Evolutionary conservation across 2,113 vertebrate genomes (phyloP).

Genomic region (Prionailurus bengalensis): DNA sequence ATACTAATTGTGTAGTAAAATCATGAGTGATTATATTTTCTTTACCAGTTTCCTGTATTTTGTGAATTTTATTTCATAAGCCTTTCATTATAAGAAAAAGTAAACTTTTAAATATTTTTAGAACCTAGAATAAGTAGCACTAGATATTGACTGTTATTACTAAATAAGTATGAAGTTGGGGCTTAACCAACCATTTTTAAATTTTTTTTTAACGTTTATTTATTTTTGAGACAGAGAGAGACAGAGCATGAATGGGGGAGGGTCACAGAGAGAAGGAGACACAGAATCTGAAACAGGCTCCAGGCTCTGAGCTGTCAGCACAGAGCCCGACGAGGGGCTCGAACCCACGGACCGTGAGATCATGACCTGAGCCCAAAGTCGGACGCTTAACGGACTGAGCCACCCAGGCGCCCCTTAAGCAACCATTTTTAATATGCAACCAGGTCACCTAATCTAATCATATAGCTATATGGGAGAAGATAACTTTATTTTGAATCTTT

Average conservation of each 20-base stretch:
- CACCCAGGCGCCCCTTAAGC: neutral
- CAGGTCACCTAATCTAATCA: neutral
- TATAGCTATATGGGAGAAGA: neutral
- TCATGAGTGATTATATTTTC: neutral
- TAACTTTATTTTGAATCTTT: neutral
- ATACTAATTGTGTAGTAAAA: neutral
- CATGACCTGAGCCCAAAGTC: too few relatives aligned
- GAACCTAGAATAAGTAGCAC: neutral
- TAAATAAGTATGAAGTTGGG: neutral
- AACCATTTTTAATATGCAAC: neutral
- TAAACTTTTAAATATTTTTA: neutral
- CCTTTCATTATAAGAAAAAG: slow-evolving; percentile 8
- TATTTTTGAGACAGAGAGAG: too few relatives aligned
- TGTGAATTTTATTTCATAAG: neutral
- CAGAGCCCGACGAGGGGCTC: too few relatives aligned
- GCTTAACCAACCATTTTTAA: neutral
- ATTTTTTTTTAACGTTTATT: too few relatives aligned
- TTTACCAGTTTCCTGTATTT: neutral
- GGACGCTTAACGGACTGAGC: too few relatives aligned
- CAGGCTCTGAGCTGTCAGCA: too few relatives aligned
- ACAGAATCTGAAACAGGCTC: too few relatives aligned
- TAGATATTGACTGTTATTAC: neutral
- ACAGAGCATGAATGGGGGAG: too few relatives aligned
- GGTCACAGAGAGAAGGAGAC: too few relatives aligned
- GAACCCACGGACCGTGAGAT: too few relatives aligned